Base-by-base conservation (phyloP, 2,113 vertebrate genomes). In the Delphinapterus leucas region DNA sequence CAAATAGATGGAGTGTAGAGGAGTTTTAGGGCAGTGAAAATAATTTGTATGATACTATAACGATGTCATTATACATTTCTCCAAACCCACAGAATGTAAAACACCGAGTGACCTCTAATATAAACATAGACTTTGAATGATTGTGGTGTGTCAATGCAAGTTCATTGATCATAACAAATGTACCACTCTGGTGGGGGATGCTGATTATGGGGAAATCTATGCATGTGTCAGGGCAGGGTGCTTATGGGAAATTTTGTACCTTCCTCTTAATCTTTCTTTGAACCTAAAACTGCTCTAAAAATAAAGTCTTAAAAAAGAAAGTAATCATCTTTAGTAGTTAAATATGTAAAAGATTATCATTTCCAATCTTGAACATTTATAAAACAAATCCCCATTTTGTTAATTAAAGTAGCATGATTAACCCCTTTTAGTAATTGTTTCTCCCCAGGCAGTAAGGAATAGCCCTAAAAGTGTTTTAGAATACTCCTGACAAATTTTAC, bases 351-450 rank as follows among this genome's bases (percentile, higher is more conserved):
- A 23, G 26, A 38, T 33, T 76, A 58, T 70, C 60, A 74, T 55
- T 91, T 79, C 25, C 49, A 31, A 74, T 92, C 89, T 92, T 41
- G 61, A 80, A 91, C 38, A 96, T 67, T 77, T 95, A 58, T 86
- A 94, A 92, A 91, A 49, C 4, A 90, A 82, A 44, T 53, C 1
- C 77, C 9, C 21, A 82, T 87, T 96, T 87, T 90, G 8, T 76
- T 83, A 95, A 70, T 68, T 93, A 79, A 82, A 80, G n/a, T 44
- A 70, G 8, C 13, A 88, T 88, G 63, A 71, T 77, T 83, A 70
- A 83, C 18, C 79, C 33, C 36, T 58, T 67, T 71, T 28, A 76
- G 67, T 68, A 87, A 49, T 15, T 91, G 10, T n/a, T 60, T 85
- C 33, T 93, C 11, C 53, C 81, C 7, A 44, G 17, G 13, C 41